Conservation (phyloP, 37 sponge, comb jelly and placozoan species). For the Ephydatia muelleri region DNA sequence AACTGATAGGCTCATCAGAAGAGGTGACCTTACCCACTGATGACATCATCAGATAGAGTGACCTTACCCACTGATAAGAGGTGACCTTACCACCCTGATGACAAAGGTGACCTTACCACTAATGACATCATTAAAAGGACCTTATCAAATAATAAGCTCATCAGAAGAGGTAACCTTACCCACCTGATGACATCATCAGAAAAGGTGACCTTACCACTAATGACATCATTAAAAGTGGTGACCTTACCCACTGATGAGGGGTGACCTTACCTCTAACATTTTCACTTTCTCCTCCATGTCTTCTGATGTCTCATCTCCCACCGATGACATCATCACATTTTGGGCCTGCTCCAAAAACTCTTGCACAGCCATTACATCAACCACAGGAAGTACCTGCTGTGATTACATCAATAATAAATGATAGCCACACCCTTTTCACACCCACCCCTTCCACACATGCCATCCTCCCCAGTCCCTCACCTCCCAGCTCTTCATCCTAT, state of each 20-base stretch:
- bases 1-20: not conserved
- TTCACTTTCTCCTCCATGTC: conserved; percentile 48
- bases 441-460: no score
- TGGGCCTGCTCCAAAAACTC: conserved; percentile 43
- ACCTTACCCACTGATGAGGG: not conserved
- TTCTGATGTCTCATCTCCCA: conserved; percentile 30
- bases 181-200: not conserved
- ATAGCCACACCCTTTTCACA: not conserved
- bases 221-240: not conserved
- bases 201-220: not conserved
- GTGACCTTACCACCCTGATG: no score
- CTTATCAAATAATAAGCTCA: not conserved
- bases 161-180: not conserved
- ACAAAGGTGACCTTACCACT: conserved; percentile 43
- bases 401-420: not conserved
- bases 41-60: not conserved
- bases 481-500: conserved; percentile 61
- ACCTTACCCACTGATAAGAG: not conserved
- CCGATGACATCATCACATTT: conserved; percentile 6
- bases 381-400: conserved; percentile 66
- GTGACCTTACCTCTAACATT: conserved; percentile 46
- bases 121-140: conserved; percentile 17
- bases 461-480: conserved; percentile 3
- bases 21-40: not conserved
- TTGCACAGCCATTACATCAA: conserved; percentile 61